A percentile compares a stretch with the other conserved stretches of the same genome.
These are phyloP conservation scores for Protodeltote pygarga DNA, from an alignment of 2,888 invertebrate genomes.

Conservation along the genomic window DNA sequence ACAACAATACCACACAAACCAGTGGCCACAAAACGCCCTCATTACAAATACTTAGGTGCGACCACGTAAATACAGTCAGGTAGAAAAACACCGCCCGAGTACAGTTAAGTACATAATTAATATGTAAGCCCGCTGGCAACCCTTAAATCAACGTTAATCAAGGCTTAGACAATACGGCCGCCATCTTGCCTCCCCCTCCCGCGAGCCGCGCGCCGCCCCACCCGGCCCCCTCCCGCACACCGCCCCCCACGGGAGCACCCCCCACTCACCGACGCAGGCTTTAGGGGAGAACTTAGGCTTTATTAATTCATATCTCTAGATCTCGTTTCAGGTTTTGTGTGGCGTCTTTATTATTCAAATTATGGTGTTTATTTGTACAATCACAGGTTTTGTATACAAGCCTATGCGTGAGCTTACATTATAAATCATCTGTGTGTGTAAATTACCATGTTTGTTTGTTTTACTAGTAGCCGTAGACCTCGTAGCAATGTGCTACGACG, in stretches of 20 bases:
- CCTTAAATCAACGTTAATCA: conserved; percentile 82
- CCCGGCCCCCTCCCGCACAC: conserved; percentile 37
- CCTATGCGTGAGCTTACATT: not conserved
- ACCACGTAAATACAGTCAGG: conserved; percentile 52
- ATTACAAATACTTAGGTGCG: conserved; percentile 36
- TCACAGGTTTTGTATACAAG: conserved; percentile 15
- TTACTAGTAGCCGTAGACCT: conserved; percentile 36
- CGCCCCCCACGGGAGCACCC: conserved; percentile 45
- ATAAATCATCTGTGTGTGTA: conserved; percentile 8
- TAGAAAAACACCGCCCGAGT: conserved; percentile 57
- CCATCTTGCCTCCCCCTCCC: conserved; percentile 71
- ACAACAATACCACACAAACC: conserved; percentile 15
- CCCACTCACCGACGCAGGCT: conserved; percentile 60
- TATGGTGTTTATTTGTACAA: conserved; percentile 50
- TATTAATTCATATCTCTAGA: conserved; percentile 69
- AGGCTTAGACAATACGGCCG: conserved; percentile 82
- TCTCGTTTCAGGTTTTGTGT: conserved; percentile 59
- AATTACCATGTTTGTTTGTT: conserved; percentile 9
- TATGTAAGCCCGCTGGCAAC: conserved; percentile 76
- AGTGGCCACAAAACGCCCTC: conserved; percentile 37
- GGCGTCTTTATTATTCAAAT: conserved; percentile 62
- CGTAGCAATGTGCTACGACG: conserved; percentile 55
- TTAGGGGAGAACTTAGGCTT: conserved; percentile 68
- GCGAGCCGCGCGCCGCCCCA: conserved; percentile 35
- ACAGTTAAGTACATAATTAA: conserved; percentile 82